Evolutionary conservation across 2,797 vertebrate genomes (phyloP), one percentile per base, ranked within the genome.

Genomic region (Sebastes diaconus): DNA sequence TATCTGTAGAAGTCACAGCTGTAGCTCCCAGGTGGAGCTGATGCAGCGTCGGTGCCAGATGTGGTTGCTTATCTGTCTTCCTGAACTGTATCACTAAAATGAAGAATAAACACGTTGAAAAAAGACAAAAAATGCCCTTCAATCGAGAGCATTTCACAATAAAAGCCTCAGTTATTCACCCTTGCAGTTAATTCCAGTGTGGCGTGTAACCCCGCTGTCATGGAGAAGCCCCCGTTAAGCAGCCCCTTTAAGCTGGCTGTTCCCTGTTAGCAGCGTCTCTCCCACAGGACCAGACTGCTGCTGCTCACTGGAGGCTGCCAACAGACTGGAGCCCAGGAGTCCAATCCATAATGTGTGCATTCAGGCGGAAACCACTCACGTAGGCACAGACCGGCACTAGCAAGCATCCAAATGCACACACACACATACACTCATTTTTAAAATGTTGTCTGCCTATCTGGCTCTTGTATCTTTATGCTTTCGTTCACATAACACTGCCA

Each of bases 261-360:
- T 84, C 73, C 72, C 78, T 78, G 73, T 81, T 79, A 63, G 80
- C 83, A 30, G 36, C 70, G 22, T 10, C 52, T 70, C 59, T 81
- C 80, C 75, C 87, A 63, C 39, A 59, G 74, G 86, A 86, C 66
- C 68, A 20, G 81, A 66, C 80, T 65, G 71, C 79, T 77, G 75
- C 77, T 87, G 68, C 84, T 81, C 77, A 71, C 83, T 73, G 73
- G 77, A 81, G 79, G 72, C 82, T 86, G 77, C 84, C 77, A 90
- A 80, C 80, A 74, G 76, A 80, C 73, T 32, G 22, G 22, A 73
- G 76, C 77, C 75, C 59, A 27, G 60, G 69, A 81, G 79, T 83
- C 74, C 66, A 83, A 86, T 87, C 86, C 75, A 57, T 77, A 77
- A 89, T 79, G 63, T 77, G 78, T 85, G 87, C 84, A 90, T 84